These are phyloP conservation scores for Catocala nupta DNA, from an alignment of 2,888 invertebrate genomes.

Conservation along the genomic window DNA sequence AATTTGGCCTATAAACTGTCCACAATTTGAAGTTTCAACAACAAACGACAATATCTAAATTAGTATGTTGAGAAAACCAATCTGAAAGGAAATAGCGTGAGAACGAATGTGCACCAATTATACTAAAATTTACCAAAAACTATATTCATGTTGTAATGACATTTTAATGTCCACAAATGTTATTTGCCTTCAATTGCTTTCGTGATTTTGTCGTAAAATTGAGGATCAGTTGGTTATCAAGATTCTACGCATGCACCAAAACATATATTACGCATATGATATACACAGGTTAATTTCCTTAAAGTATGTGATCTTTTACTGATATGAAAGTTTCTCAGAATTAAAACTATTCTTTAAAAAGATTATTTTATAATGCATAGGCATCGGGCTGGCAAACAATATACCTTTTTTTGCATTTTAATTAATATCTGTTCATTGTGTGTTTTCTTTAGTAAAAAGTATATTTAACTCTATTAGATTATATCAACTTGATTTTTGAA, in stretches of 20 bases:
- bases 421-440: too few species aligned
- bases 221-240: slow-evolving; percentile 12
- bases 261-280: neutral
- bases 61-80: slow-evolving; percentile 32
- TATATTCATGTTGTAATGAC: slow-evolving; percentile 39
- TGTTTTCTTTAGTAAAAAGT: too few species aligned
- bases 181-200: slow-evolving; percentile 26
- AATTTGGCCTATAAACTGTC: too few species aligned
- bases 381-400: too few species aligned
- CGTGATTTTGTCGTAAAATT: slow-evolving; percentile 24
- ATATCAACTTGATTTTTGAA: too few species aligned
- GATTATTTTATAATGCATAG: too few species aligned
- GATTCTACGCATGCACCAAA: neutral
- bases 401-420: too few species aligned
- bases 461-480: too few species aligned
- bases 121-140: slow-evolving; percentile 24
- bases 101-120: slow-evolving; percentile 36
- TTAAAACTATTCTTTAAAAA: too few species aligned
- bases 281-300: too few species aligned
- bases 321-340: too few species aligned
- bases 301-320: too few species aligned
- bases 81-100: slow-evolving; percentile 35
- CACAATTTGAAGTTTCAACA: neutral
- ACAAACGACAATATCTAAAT: slow-evolving; percentile 11
- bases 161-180: slow-evolving; percentile 42